A percentile compares a stretch with the other conserved stretches of the same genome.
Conservation (phyloP, 2,113 vertebrate species). For the Gymnogyps californianus region DNA sequence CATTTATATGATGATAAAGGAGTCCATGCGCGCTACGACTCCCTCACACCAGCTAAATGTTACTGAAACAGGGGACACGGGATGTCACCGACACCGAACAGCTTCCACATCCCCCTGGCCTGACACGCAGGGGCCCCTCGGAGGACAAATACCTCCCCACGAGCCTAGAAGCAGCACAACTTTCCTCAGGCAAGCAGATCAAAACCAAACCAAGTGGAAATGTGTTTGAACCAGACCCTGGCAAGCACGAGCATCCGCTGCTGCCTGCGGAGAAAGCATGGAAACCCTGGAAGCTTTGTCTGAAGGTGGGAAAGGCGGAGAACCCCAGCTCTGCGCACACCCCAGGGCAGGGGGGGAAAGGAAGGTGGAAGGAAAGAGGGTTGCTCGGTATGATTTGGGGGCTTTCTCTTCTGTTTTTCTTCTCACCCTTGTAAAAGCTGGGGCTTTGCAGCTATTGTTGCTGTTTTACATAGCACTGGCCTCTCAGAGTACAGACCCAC, state of each 20-base stretch:
- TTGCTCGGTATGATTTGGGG: not conserved
- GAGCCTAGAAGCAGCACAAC: not conserved
- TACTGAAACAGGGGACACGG: not conserved
- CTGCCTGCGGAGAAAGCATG: not conserved
- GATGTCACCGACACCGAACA: not conserved
- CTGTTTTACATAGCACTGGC: not conserved
- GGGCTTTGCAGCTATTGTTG: not conserved
- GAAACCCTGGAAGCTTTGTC: not conserved
- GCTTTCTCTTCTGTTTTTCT: not conserved
- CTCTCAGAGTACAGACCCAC: not conserved
- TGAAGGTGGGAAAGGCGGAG: rapidly evolving
- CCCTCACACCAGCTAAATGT: not conserved
- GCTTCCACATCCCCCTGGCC: not conserved
- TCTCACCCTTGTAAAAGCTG: not conserved
- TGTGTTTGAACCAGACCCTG: rapidly evolving
- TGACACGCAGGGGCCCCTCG: not conserved
- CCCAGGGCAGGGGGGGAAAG: not conserved
- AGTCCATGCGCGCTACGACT: rapidly evolving
- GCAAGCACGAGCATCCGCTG: rapidly evolving
- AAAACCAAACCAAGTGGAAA: not conserved
- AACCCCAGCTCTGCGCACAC: rapidly evolving
- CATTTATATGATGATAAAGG: not conserved
- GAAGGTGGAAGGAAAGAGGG: not conserved
- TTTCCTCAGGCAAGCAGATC: not conserved
- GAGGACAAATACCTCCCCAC: not conserved